Percentiles rank a stretch among this genome's conserved stretches.
Evolutionary conservation across 2,797 vertebrate genomes (phyloP).

Genomic region (Smutsia temminckii): DNA sequence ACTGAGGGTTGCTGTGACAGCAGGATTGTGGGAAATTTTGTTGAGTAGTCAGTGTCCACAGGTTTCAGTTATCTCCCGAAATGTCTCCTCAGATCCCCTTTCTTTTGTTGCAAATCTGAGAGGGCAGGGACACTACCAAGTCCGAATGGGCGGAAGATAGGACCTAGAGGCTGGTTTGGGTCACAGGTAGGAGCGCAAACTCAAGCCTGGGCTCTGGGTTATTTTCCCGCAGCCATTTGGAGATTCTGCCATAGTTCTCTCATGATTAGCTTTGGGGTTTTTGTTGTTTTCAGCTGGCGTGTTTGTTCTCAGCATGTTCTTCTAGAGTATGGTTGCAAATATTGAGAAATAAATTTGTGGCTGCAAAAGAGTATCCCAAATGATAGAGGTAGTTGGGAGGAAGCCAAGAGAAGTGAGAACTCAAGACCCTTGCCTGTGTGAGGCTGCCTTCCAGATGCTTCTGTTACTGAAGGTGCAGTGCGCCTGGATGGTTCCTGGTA

Average conservation of each 20-base stretch:
- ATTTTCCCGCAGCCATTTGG: neutral
- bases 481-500: neutral
- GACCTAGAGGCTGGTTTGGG: neutral
- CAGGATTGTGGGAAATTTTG: neutral
- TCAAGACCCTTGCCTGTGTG: neutral
- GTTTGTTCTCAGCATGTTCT: neutral
- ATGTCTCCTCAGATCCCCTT: too few relatives aligned
- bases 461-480: neutral
- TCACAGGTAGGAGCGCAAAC: neutral
- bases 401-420: conserved; percentile 2
- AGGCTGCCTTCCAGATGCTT: neutral
- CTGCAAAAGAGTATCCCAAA: neutral
- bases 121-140: neutral
- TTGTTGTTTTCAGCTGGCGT: neutral
- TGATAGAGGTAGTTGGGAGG: neutral
- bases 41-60: neutral
- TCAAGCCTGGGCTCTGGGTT: neutral
- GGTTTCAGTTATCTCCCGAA: neutral
- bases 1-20: neutral
- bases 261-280: neutral
- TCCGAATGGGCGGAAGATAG: neutral
- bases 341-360: neutral
- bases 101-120: neutral
- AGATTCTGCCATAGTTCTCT: neutral
- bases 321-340: neutral